Base-by-base conservation (phyloP, 2,888 invertebrate genomes). In the Erebia aethiops region DNA sequence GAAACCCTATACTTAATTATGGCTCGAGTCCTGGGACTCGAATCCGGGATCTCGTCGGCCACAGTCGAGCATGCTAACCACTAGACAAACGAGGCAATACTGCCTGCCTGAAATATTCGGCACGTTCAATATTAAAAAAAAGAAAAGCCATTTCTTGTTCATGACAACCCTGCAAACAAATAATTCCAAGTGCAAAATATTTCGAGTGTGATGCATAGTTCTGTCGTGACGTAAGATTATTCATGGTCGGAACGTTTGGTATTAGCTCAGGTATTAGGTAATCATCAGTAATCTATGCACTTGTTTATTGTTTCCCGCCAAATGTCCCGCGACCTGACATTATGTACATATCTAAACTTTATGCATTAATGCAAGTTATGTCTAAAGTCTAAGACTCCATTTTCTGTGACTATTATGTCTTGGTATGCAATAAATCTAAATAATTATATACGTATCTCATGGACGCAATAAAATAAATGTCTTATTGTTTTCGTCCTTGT, bases 201-300 rank as follows among this genome's bases (percentile, higher is more conserved):
- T 77, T 77, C 77, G 71, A 77, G 76, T 76, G 76, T 69, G 66
- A 72, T 67, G 73, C 52, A 64, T 64, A 35, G 14, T 64, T 52
- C n/a, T 63, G 26, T 52, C 41, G 54, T 64, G 52, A 64, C 64
- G 64, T 64, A 52, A 52, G 52, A 64, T 41, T 52, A 14, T 35
- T 64, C 64, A 64, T 21, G 64, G 64, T 52, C 52, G 41, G 11
- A 35, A 52, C 26, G 26, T 10, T 61, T 46, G 18, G 13, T 18
- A 14, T 13, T 63, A 71, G 71, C 68, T 69, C 71, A 61, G 73
- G 65, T 54, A n/a, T 56, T 57, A 64, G 71, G 71, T 60, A 61
- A 67, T 72, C 68, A 75, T 11, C 57, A 58, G 67, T 72, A 74
- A 60, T 60, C 46, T 49, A 21, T 62, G 43, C 43, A 69, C 73